Conservation (phyloP, 1,140 invertebrate genomes). For the Campoletis sonorensis region DNA sequence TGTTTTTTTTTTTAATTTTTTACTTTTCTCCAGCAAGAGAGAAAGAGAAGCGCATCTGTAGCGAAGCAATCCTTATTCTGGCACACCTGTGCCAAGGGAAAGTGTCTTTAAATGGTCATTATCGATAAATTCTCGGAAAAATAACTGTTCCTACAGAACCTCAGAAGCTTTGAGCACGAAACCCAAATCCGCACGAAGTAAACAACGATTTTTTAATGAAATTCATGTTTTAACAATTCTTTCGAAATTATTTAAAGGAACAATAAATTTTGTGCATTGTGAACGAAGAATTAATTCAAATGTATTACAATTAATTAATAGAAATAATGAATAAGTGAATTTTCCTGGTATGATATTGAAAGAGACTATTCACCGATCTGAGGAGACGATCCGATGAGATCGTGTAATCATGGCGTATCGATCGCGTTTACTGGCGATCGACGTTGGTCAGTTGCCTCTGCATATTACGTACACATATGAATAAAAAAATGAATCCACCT, state of each 20-base stretch:
- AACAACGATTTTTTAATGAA: too few relatives aligned
- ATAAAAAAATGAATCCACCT: not conserved
- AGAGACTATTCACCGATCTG: not conserved
- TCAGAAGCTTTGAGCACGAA: not conserved
- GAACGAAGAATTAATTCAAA: too few relatives aligned
- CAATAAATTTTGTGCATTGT: too few relatives aligned
- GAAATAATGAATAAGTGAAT: too few relatives aligned
- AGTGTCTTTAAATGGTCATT: not conserved
- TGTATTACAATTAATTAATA: too few relatives aligned
- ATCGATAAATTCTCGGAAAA: not conserved
- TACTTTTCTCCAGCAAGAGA: not conserved
- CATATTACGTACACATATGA: not conserved
- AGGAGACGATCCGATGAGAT: not conserved
- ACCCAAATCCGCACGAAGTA: not conserved
- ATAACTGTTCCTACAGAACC: not conserved
- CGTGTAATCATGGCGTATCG: conserved; percentile 25
- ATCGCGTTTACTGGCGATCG: not conserved
- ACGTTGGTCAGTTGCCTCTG: too few relatives aligned
- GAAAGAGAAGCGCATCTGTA: not conserved
- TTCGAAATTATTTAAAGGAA: too few relatives aligned
- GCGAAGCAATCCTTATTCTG: conserved; percentile 1
- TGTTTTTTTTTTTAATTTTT: not conserved
- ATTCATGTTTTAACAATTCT: too few relatives aligned
- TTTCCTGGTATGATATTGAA: not conserved
- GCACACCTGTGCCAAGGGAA: conserved; percentile 15